These are phyloP conservation scores for Leucosticte australis DNA, from an alignment of 2,113 vertebrate species.

Conservation along the genomic window DNA sequence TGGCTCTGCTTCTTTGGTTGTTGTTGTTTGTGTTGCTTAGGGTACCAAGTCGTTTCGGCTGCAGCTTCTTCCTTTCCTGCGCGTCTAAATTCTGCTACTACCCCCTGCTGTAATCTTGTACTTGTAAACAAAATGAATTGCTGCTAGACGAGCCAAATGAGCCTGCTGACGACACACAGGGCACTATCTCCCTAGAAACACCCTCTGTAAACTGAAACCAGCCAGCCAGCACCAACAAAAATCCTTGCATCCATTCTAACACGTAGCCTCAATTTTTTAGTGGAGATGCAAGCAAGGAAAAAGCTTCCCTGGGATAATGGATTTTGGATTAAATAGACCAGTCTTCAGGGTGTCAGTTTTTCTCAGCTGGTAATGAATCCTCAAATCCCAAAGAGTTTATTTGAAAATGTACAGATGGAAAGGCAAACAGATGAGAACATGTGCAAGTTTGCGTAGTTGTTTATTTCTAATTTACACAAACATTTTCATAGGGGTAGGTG, in stretches of 20 bases:
- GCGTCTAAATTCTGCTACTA: conserved; percentile 25
- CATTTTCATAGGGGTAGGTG: background rate
- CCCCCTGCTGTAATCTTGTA: conserved; percentile 34
- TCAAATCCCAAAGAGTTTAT: conserved; percentile 11
- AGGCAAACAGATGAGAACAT: background rate
- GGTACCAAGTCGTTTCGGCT: conserved; percentile 25
- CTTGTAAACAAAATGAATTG: background rate
- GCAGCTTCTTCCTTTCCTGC: background rate
- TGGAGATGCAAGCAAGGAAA: background rate
- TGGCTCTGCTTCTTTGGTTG: conserved; percentile 17
- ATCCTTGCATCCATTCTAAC: conserved; percentile 4
- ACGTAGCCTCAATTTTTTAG: background rate
- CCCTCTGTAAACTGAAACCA: conserved; percentile 22
- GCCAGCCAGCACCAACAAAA: background rate
- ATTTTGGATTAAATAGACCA: conserved; percentile 12
- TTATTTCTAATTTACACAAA: conserved; percentile 41
- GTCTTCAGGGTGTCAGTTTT: background rate
- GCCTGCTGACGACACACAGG: background rate
- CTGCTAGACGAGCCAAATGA: conserved; percentile 17
- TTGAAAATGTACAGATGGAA: conserved; percentile 11
- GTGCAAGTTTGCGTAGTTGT: background rate
- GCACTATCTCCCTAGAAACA: conserved; percentile 15
- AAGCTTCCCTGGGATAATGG: background rate
- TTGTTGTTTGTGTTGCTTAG: conserved; percentile 69
- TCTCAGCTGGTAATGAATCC: conserved; percentile 2